Conservation (phyloP, 37 sponge, comb jelly and placozoan genomes). For the Aplysina aerophoba region DNA sequence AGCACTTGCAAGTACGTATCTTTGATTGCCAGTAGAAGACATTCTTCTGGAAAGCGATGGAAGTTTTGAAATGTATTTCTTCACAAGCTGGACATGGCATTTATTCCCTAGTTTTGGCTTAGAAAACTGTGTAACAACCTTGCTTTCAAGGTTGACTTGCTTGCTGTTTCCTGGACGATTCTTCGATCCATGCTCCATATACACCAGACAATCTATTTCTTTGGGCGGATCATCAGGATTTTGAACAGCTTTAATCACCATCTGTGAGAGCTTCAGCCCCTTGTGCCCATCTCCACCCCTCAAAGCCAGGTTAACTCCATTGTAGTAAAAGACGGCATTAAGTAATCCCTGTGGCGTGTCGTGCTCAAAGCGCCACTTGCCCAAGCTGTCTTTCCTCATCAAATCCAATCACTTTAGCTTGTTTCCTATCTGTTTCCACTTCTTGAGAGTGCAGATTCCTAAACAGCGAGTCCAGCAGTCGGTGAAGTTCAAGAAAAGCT, state of each 20-base stretch:
- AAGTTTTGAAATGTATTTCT: constrained; percentile 41
- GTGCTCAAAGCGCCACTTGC: constrained; percentile 5
- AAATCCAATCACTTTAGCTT: too few relatives aligned
- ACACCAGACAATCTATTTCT: constrained; percentile 4
- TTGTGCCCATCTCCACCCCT: constrained; percentile 39
- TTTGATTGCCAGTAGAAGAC: constrained; percentile 45
- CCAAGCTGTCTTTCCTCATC: constrained; percentile 40
- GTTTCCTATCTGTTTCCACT: constrained; percentile 18
- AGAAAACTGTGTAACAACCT: constrained; percentile 39
- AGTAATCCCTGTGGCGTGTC: constrained; percentile 38
- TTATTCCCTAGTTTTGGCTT: constrained; percentile 24
- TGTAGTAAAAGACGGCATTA: constrained; percentile 37
- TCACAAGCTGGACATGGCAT: constrained; percentile 38
- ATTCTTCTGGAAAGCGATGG: constrained; percentile 44
- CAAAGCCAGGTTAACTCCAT: constrained; percentile 51
- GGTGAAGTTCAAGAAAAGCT: constrained; percentile 7
- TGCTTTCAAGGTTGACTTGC: constrained; percentile 41
- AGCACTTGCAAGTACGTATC: background rate
- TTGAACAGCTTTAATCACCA: background rate
- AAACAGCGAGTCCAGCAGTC: constrained; percentile 14
- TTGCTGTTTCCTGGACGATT: constrained; percentile 42
- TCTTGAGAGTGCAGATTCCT: constrained; percentile 22
- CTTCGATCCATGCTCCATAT: constrained; percentile 51
- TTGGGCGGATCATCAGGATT: constrained; percentile 18
- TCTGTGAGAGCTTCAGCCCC: constrained; percentile 42